These are phyloP conservation scores for Bellardia pandia DNA, from an alignment of 2,888 invertebrate species.

Conservation along the genomic window DNA sequence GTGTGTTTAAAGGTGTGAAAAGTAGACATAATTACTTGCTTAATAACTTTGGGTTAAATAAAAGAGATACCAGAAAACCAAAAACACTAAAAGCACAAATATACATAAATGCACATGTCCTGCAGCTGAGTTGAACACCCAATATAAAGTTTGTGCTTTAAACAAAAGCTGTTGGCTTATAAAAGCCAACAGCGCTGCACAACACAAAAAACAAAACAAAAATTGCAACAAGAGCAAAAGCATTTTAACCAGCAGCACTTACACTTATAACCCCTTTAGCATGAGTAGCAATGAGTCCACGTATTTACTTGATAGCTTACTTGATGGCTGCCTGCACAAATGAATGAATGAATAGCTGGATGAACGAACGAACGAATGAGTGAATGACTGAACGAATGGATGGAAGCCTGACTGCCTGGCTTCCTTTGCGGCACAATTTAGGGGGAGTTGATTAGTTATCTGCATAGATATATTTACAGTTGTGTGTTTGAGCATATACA, in stretches of 20 bases:
- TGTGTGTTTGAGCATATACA: not conserved
- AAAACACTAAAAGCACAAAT: not conserved
- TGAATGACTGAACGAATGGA: not conserved
- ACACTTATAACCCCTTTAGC: slow-evolving; percentile 44
- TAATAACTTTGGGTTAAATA: not conserved
- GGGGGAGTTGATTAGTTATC: not conserved
- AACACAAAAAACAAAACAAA: too few species aligned
- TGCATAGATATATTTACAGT: not conserved
- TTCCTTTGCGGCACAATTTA: not conserved
- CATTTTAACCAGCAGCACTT: slow-evolving; percentile 59
- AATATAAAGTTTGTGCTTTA: slow-evolving; percentile 33
- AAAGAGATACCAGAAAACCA: not conserved
- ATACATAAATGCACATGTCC: not conserved
- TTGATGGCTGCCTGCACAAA: slow-evolving; percentile 25
- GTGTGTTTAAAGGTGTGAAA: not conserved
- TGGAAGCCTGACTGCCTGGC: not conserved
- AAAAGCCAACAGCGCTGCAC: slow-evolving; percentile 22
- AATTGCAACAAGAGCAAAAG: not conserved
- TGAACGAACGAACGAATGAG: not conserved
- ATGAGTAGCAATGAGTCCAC: slow-evolving; percentile 43
- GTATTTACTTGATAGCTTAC: slow-evolving; percentile 46
- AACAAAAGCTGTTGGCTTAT: slow-evolving; percentile 41
- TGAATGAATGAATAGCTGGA: not conserved
- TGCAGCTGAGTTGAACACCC: slow-evolving; percentile 24
- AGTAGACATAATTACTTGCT: slow-evolving; percentile 13